Evolutionary conservation across 2,113 vertebrate species (phyloP).

Genomic region (Desmodus rotundus): DNA sequence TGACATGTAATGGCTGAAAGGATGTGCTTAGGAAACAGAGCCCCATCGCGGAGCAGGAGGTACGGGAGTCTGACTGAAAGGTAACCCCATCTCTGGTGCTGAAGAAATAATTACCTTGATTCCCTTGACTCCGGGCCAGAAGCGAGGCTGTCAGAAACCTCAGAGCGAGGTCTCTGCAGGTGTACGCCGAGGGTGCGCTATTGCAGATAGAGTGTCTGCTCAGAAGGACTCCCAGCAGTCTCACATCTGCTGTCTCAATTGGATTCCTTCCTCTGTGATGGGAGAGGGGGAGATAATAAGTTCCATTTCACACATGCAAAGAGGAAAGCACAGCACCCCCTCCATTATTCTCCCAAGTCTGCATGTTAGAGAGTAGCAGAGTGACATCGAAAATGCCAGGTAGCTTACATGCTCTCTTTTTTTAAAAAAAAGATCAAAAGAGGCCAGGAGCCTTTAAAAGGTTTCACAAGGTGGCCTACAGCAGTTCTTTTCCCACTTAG

Average conservation of each 20-base stretch:
- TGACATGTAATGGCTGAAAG: constrained; percentile 15
- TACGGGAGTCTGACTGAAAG: constrained; percentile 58
- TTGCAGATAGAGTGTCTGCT: constrained; percentile 45
- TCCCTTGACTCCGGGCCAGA: constrained; percentile 53
- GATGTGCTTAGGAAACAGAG: constrained; percentile 14
- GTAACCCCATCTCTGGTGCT: constrained; percentile 49
- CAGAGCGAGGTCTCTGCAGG: constrained; percentile 28
- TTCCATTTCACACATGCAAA: constrained; percentile 20
- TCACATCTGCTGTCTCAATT: constrained; percentile 39
- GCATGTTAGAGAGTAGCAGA: neutral
- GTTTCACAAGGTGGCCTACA: constrained; percentile 71
- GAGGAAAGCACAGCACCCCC: neutral
- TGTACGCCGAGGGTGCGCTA: constrained; percentile 49
- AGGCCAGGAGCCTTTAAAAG: constrained; percentile 60
- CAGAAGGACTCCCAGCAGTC: neutral
- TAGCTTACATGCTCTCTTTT: constrained; percentile 5
- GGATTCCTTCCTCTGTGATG: constrained; percentile 12
- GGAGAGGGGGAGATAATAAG: neutral
- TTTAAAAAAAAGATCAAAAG: constrained; percentile 56
- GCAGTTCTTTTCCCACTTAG: constrained; percentile 60
- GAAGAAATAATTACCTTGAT: constrained; percentile 63
- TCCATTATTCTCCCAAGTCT: neutral
- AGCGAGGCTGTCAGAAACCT: constrained; percentile 58
- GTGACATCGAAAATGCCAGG: neutral
- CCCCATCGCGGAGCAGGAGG: neutral